Conservation (phyloP, 2,797 vertebrate genomes). For the Xenentodon cancila region DNA sequence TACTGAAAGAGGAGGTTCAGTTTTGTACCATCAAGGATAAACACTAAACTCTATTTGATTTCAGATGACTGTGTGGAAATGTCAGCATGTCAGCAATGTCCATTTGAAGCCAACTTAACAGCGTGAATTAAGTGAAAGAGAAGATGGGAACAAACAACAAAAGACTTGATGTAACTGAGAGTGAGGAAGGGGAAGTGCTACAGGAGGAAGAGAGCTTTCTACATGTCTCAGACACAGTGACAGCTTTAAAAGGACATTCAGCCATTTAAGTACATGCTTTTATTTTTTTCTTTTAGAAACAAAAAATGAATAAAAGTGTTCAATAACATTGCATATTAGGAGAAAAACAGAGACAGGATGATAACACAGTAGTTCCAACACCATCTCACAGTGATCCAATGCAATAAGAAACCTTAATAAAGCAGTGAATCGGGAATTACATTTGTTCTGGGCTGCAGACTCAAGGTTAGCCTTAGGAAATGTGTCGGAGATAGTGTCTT, state of each 20-base stretch:
- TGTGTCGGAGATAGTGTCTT: too few relatives aligned
- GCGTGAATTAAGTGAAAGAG: constrained; percentile 35
- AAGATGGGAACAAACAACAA: constrained; percentile 7
- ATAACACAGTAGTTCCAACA: not conserved
- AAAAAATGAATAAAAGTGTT: not conserved
- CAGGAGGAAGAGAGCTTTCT: constrained; percentile 51
- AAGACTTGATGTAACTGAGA: constrained; percentile 27
- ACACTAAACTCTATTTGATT: not conserved
- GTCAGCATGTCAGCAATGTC: constrained; percentile 5
- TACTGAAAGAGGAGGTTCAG: not conserved
- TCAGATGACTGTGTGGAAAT: constrained; percentile 9
- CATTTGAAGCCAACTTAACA: constrained; percentile 48
- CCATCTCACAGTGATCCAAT: not conserved
- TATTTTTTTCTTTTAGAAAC: not conserved
- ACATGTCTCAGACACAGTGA: constrained; percentile 26
- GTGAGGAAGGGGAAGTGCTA: constrained; percentile 67
- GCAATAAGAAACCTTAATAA: not conserved
- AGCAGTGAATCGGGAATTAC: not conserved
- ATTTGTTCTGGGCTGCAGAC: too few relatives aligned
- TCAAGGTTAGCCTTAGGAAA: too few relatives aligned
- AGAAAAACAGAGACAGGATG: not conserved
- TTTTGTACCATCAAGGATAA: not conserved
- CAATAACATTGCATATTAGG: not conserved
- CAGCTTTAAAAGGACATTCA: constrained; percentile 37
- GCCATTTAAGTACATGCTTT: not conserved